Evolutionary conservation across 2,113 vertebrate species (phyloP).

Genomic region (Colossoma macropomum): DNA sequence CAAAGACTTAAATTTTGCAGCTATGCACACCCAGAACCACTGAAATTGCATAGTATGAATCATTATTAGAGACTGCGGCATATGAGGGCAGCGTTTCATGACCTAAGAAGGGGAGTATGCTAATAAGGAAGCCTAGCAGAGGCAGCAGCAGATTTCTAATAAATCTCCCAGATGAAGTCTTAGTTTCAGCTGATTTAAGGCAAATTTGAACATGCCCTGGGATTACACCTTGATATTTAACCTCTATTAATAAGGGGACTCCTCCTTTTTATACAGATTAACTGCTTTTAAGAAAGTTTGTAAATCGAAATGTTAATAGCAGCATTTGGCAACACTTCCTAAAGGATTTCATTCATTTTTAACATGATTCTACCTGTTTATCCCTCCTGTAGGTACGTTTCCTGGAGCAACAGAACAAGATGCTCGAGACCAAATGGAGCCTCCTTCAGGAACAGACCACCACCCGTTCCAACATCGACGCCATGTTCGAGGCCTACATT

Average conservation of each 20-base stretch:
- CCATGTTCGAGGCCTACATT: slow-evolving; percentile 86
- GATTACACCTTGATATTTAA: neutral
- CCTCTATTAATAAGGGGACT: neutral
- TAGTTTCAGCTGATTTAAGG: neutral
- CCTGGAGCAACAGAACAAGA: slow-evolving; percentile 97
- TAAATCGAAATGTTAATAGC: no score
- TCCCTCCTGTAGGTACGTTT: slow-evolving; percentile 82
- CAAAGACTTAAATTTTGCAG: neutral
- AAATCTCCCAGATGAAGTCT: neutral
- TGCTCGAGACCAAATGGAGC: slow-evolving; percentile 94
- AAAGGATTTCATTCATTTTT: neutral
- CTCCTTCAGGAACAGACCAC: slow-evolving; percentile 89
- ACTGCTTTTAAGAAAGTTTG: no score
- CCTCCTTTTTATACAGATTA: neutral
- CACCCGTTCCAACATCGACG: slow-evolving; percentile 80
- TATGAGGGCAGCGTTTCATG: neutral
- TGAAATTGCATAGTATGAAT: slow-evolving; percentile 2
- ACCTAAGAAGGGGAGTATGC: slow-evolving; percentile 8
- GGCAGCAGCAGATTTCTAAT: slow-evolving; percentile 4
- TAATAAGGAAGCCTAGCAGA: neutral
- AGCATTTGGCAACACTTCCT: neutral
- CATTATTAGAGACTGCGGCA: neutral
- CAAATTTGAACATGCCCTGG: neutral
- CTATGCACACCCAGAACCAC: neutral
- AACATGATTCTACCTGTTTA: neutral